phyloP scores from a whole-genome alignment of 2,797 vertebrate genomes.

The Syncerus caffer region DNA sequence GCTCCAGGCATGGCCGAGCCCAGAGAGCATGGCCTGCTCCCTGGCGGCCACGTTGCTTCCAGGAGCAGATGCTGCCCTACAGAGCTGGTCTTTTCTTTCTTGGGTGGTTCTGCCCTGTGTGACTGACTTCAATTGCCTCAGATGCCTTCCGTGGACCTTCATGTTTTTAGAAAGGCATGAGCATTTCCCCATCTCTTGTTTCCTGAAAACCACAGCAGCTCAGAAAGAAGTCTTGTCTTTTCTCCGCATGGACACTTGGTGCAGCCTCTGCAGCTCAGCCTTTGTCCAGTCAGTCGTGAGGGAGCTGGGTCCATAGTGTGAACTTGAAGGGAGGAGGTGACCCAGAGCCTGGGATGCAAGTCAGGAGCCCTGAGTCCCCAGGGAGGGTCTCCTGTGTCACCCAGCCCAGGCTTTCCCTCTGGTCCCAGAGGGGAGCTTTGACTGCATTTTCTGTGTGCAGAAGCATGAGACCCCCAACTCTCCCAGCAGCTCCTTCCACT shows the following conservation, averaged over 20 bases:
- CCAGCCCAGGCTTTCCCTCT: neutral
- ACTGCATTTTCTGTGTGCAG: neutral
- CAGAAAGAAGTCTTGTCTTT: neutral
- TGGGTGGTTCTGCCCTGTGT: neutral
- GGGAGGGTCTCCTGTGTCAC: neutral
- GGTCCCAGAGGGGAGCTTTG: too few relatives aligned
- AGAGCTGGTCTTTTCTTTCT: neutral
- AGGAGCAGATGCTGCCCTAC: neutral
- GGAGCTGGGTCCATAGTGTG: neutral
- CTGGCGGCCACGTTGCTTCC: neutral
- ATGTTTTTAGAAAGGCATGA: neutral
- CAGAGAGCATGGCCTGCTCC: fast-evolving
- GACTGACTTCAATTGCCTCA: neutral
- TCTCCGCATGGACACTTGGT: neutral
- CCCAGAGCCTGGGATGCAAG: fast-evolving
- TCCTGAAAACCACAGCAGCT: neutral
- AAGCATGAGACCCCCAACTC: neutral
- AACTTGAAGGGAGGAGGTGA: neutral
- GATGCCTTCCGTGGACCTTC: fast-evolving
- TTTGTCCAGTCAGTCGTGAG: neutral
- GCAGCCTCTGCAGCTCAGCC: too few relatives aligned
- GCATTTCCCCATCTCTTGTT: neutral
- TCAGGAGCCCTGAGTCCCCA: neutral
- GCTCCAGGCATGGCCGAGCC: fast-evolving
- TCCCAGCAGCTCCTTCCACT: neutral